These are phyloP conservation scores for Prorops nasuta DNA, from an alignment of 1,140 invertebrate genomes.

Conservation along the genomic window DNA sequence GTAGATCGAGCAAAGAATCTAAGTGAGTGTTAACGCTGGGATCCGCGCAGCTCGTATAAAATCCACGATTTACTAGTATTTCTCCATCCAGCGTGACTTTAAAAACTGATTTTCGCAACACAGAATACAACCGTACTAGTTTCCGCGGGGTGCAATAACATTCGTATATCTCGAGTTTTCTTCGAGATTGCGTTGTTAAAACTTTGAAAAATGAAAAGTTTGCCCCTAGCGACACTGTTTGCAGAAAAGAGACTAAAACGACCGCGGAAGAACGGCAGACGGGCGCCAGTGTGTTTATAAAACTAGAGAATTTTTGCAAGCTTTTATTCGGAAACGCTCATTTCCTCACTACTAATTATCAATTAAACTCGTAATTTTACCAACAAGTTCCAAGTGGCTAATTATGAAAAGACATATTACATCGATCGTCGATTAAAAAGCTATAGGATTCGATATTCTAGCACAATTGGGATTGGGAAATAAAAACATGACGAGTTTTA, in stretches of 20 bases:
- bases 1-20: neutral
- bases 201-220: constrained; percentile 19
- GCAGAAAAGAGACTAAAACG: no score
- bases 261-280: no score
- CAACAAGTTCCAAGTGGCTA: constrained; percentile 23
- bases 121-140: neutral
- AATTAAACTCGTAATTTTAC: constrained; percentile 18
- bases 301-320: no score
- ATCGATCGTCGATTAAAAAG: no score
- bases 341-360: constrained; percentile 14
- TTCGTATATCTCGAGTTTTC: constrained; percentile 7
- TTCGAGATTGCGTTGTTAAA: constrained; percentile 20
- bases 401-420: no score
- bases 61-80: neutral
- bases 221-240: no score
- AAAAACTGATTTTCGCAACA: neutral
- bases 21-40: neutral
- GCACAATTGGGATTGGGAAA: no score
- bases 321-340: constrained; percentile 13
- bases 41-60: neutral
- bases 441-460: no score
- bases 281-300: no score
- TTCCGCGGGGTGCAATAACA: neutral
- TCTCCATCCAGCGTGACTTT: no score
- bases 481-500: no score